Conservation (phyloP, 2,113 vertebrate species). For the Mirza zaza region DNA sequence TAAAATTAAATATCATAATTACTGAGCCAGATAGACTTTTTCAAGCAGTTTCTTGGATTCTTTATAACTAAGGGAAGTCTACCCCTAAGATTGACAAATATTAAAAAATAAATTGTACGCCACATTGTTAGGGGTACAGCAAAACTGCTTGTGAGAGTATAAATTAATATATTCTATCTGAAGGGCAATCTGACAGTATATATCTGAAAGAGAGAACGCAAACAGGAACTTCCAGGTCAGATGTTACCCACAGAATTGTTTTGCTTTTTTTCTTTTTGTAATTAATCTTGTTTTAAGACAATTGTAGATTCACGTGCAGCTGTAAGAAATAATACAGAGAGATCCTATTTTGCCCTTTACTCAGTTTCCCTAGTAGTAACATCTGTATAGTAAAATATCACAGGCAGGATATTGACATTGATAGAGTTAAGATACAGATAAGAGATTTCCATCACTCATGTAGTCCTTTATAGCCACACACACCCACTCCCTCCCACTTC, state of each 20-base stretch:
- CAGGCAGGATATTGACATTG: not conserved
- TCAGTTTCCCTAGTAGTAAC: not conserved
- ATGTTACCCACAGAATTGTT: not conserved
- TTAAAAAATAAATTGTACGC: not conserved
- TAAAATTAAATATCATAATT: not conserved
- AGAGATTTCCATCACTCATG: not conserved
- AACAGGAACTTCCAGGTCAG: not conserved
- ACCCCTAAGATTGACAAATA: not conserved
- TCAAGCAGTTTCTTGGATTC: not conserved
- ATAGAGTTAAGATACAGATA: not conserved
- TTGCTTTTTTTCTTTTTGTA: not conserved
- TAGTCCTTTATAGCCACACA: not conserved
- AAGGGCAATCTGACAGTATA: not conserved
- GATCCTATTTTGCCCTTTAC: no score
- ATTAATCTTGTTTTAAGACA: not conserved
- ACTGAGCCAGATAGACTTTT: not conserved
- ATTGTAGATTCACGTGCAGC: not conserved
- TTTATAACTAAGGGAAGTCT: not conserved
- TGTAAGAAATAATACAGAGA: not conserved
- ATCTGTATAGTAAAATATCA: not conserved
- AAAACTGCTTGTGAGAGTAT: not conserved
- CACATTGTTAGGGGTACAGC: not conserved
- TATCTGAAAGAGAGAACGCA: not conserved
- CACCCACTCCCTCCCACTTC: not conserved
- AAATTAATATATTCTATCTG: not conserved